Percentiles rank a stretch among this genome's conserved stretches.
Evolutionary conservation across 2,888 invertebrate genomes (phyloP).

Genomic region (Agrochola macilenta): DNA sequence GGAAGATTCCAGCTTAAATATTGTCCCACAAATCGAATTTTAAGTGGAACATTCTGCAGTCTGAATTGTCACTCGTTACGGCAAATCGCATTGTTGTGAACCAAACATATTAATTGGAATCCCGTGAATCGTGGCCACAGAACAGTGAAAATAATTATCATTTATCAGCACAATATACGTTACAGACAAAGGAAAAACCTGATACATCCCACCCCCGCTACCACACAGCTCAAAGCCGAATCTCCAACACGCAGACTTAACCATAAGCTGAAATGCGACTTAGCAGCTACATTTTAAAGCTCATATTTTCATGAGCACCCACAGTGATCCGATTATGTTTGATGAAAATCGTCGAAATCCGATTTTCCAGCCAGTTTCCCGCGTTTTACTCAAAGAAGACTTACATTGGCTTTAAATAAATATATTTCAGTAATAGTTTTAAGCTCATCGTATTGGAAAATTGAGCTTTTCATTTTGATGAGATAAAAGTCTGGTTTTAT

Average conservation of each 20-base stretch:
- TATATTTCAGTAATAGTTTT: constrained; percentile 62
- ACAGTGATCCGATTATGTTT: constrained; percentile 67
- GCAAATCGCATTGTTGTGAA: constrained; percentile 26
- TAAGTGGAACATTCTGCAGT: not conserved
- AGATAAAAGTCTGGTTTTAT: not conserved
- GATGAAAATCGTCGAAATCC: constrained; percentile 73
- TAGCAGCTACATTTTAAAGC: constrained; percentile 52
- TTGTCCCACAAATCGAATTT: constrained; percentile 9
- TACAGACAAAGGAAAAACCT: constrained; percentile 41
- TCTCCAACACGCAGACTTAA: constrained; percentile 37
- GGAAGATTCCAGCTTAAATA: constrained; percentile 1
- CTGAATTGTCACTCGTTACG: constrained; percentile 26
- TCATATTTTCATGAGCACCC: constrained; percentile 58
- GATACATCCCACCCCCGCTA: constrained; percentile 41
- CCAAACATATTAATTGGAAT: constrained; percentile 51
- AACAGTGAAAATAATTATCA: constrained; percentile 53
- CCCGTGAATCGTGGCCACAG: constrained; percentile 37
- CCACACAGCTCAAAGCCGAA: constrained; percentile 39
- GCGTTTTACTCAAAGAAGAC: constrained; percentile 60
- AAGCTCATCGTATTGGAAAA: constrained; percentile 56
- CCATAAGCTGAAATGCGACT: constrained; percentile 41
- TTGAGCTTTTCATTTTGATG: constrained; percentile 37
- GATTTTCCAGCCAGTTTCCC: constrained; percentile 72
- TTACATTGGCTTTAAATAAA: constrained; percentile 68
- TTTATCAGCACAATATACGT: constrained; percentile 40